Evolutionary conservation across 2,888 invertebrate species (phyloP), one percentile per base, ranked within the genome.

Genomic region (Cylloceria caligata): DNA sequence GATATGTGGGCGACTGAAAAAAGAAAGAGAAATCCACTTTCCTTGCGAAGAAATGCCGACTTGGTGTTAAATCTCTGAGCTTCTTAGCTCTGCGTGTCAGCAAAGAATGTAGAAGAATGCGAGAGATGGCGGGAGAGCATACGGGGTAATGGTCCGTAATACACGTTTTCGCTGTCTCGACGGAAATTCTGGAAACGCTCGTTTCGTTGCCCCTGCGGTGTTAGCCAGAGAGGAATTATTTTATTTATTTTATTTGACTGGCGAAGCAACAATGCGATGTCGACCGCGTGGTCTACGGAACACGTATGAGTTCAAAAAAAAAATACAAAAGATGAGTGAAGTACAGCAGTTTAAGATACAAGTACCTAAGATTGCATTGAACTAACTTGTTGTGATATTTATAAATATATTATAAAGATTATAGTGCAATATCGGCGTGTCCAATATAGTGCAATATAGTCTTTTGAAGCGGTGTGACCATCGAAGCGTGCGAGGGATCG

Each of bases 1-100:
- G n/a, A n/a, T n/a, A n/a, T n/a, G n/a, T n/a, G n/a, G n/a, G n/a
- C n/a, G n/a, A n/a, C n/a, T n/a, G n/a, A n/a, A n/a, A n/a, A n/a
- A n/a, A n/a, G n/a, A n/a, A 68, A 67, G 86, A 86, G 87, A 80
- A 84, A 84, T 87, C 88, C 86, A 87, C 87, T 87, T 88, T 86
- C 86, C 87, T 80, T 81, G 79, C 67, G 74, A 73, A 75, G 80
- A 85, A n/a, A 86, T 84, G 85, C 24, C 21, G n/a, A n/a, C 42
- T 62, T 9, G 47, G 30, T 21, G 30, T 85, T 86, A 86, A 88
- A 88, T 86, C 86, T 85, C 86, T 87, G 87, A 88, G 87, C 88
- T 85, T 83, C 86, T 88, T 87, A 89, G 85, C 81, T 80, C 55
- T 77, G 82, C 36, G 21, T 45, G 64, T 30, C 34, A 47, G 65